phyloP scores from a whole-genome alignment of 2,888 invertebrate species.

The Emmelina monodactyla region DNA sequence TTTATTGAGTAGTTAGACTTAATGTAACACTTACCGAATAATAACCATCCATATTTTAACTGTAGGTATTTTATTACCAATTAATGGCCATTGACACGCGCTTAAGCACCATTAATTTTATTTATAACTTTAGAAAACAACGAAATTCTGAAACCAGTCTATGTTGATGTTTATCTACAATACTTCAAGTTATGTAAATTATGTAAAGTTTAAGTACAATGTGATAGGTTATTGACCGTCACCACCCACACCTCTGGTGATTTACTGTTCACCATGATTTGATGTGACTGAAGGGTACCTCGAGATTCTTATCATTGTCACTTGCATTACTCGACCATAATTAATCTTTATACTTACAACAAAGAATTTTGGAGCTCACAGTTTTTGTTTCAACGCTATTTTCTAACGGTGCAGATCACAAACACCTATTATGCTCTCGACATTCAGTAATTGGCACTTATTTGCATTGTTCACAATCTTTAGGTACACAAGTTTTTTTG shows the following conservation, averaged over 20 bases:
- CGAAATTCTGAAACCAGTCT: slow-evolving; percentile 25
- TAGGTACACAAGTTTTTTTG: slow-evolving; percentile 29
- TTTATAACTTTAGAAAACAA: slow-evolving; percentile 9
- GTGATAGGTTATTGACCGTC: slow-evolving; percentile 48
- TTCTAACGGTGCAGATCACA: not conserved
- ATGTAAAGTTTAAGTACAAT: slow-evolving; percentile 43
- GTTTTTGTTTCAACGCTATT: too few relatives aligned
- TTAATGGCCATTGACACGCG: slow-evolving; percentile 7
- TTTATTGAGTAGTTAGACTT: too few relatives aligned
- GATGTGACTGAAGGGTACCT: too few relatives aligned
- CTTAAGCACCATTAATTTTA: slow-evolving; percentile 1
- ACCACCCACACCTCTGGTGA: slow-evolving; percentile 31
- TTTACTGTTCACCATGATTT: not conserved
- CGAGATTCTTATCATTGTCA: too few relatives aligned
- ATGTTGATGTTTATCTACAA: slow-evolving; percentile 39
- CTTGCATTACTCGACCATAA: too few relatives aligned
- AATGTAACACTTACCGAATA: too few relatives aligned
- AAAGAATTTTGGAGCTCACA: too few relatives aligned
- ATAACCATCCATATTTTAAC: not conserved
- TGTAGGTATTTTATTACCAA: not conserved
- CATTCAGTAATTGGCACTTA: slow-evolving; percentile 38
- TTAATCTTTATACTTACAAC: too few relatives aligned
- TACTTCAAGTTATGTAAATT: slow-evolving; percentile 62
- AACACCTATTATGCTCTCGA: slow-evolving; percentile 27
- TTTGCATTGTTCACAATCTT: slow-evolving; percentile 34